Evolutionary conservation across 2,888 invertebrate species (phyloP).

Genomic region (Drosophila prolongata): DNA sequence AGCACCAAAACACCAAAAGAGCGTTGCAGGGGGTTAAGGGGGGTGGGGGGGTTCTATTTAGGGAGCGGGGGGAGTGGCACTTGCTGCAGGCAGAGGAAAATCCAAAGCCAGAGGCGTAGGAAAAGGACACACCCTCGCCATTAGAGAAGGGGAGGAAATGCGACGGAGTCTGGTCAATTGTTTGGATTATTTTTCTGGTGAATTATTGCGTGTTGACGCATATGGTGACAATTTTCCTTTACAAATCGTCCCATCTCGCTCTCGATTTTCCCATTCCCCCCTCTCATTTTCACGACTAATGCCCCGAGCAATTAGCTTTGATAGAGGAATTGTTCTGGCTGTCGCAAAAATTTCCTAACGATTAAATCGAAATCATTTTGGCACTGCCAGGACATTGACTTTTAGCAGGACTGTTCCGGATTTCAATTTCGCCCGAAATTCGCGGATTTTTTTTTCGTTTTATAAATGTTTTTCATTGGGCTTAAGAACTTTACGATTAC

Average conservation of each 20-base stretch:
- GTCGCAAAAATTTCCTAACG: conserved; percentile 79
- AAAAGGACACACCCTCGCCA: conserved; percentile 74
- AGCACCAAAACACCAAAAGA: conserved; percentile 74
- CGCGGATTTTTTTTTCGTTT: no score
- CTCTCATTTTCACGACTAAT: conserved; percentile 15
- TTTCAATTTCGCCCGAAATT: background rate
- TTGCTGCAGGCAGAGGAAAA: conserved; percentile 56
- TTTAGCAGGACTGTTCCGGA: conserved; percentile 1
- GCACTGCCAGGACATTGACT: conserved; percentile 34
- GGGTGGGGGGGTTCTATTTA: background rate
- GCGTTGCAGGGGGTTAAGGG: conserved; percentile 8
- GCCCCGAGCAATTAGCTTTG: conserved; percentile 74
- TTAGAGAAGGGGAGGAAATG: conserved; percentile 54
- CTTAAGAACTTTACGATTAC: no score
- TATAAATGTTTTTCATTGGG: no score
- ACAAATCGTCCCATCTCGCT: conserved; percentile 17
- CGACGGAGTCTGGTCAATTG: conserved; percentile 81
- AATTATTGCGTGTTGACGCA: conserved; percentile 85
- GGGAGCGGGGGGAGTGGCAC: conserved; percentile 40
- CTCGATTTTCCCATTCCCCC: conserved; percentile 1
- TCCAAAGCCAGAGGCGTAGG: conserved; percentile 37
- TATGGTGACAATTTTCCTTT: conserved; percentile 82
- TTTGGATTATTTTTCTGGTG: conserved; percentile 84
- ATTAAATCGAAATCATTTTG: conserved; percentile 83
- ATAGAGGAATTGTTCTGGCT: conserved; percentile 79